phyloP scores from a whole-genome alignment of 1,140 invertebrate species.

The Rhizoglyphus robini region DNA sequence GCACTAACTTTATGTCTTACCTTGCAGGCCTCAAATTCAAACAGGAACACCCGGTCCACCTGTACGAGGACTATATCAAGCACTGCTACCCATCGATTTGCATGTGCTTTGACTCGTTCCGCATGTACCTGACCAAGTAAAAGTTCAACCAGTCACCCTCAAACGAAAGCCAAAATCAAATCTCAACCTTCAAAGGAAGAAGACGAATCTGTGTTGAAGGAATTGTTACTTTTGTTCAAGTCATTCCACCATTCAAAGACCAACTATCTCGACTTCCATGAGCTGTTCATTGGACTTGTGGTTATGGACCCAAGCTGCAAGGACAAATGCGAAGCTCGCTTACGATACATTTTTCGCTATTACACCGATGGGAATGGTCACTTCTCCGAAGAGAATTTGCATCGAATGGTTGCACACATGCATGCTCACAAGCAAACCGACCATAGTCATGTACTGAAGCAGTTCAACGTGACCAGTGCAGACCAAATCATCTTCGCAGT shows the following conservation, averaged over 20 bases:
- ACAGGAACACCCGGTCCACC: background rate
- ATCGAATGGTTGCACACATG: slow-evolving; percentile 6
- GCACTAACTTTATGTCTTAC: no score
- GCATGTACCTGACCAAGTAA: background rate
- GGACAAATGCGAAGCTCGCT: slow-evolving; percentile 32
- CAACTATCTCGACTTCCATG: slow-evolving; percentile 33
- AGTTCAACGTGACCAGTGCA: background rate
- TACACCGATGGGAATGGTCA: slow-evolving; percentile 2
- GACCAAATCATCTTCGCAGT: background rate
- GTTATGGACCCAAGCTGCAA: slow-evolving; percentile 42
- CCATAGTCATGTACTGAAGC: background rate
- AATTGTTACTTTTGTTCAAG: background rate
- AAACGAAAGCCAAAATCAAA: background rate
- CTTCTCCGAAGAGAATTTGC: background rate
- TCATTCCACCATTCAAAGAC: slow-evolving; percentile 3
- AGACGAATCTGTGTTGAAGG: background rate
- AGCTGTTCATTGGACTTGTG: slow-evolving; percentile 40
- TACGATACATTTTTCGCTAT: slow-evolving; percentile 9
- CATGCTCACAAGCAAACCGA: background rate
- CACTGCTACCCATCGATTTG: background rate
- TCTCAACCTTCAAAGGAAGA: background rate
- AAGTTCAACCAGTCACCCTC: background rate
- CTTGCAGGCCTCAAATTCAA: background rate
- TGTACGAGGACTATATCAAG: background rate
- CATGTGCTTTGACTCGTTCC: background rate